Evolutionary conservation across 2,888 invertebrate species (phyloP), one percentile per base, ranked within the genome.

Genomic region (Perizoma affinitatum): DNA sequence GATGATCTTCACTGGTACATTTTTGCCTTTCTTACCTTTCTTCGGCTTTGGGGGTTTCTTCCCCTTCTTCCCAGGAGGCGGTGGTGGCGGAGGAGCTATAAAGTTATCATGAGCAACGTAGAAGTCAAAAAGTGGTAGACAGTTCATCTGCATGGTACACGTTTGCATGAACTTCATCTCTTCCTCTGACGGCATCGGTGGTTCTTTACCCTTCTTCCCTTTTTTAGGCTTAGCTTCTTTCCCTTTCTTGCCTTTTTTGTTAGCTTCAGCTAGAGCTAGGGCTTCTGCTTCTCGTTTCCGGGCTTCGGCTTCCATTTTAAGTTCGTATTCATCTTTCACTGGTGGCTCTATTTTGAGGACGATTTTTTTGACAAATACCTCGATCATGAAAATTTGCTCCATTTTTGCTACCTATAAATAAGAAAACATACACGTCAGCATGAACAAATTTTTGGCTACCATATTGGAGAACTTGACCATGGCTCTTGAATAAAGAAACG

Each of bases 301-400:
- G 50, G 83, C 85, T 63, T 88, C 90, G 66, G 73, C 92, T 74
- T 90, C 90, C 73, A 83, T 61, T 65, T 66, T 74, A 9, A 92
- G 74, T 76, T 92, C 92, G 47, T 85, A 90, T 67, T 83, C 91
- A 83, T 91, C 91, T 80, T 91, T 92, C 53, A 74, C 80, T 0
- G 84, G 84, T 59, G 91, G 91, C 60, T 89, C 90, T 58, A 91
- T 71, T 77, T 92, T 91, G 0, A 92, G 73, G 44, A 90, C 62
- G 6, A 91, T 90, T 66, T 81, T 89, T 70, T 90, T 90, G 5
- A 92, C 90, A 58, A 85, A 90, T 1, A 89, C 83, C 74, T 92
- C 92, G 35, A 92, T 86, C 90, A 92, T 90, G 57, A 91, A 92
- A 57, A 92, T 90, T 79, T 92, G 92, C 59, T 92, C 92, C 91